These are phyloP conservation scores for Melanotaenia trifasciata DNA, from an alignment of 2,797 vertebrate species.

Conservation along the genomic window DNA sequence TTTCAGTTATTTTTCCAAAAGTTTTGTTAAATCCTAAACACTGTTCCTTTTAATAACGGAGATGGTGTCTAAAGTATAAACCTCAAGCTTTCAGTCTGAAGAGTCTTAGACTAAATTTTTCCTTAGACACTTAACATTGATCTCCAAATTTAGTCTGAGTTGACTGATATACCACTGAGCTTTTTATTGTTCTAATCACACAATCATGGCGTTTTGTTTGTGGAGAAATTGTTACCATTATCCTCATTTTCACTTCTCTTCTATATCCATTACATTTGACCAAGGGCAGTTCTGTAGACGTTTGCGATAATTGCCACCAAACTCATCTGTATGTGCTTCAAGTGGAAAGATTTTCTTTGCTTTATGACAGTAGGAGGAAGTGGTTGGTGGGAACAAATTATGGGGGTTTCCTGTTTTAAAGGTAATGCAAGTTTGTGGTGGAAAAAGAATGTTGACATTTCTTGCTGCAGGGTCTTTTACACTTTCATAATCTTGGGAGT, in stretches of 20 bases:
- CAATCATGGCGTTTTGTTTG: slow-evolving; percentile 2
- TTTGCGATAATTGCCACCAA: neutral
- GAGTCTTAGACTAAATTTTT: neutral
- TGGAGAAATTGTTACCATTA: neutral
- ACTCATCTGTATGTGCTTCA: slow-evolving; percentile 4
- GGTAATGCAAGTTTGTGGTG: slow-evolving; percentile 36
- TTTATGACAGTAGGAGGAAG: slow-evolving; percentile 41
- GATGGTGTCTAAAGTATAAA: neutral
- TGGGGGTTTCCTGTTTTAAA: slow-evolving; percentile 39
- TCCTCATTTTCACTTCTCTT: neutral
- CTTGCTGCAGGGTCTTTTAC: slow-evolving; percentile 16
- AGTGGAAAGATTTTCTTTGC: slow-evolving; percentile 17
- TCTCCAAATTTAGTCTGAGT: neutral
- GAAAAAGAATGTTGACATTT: neutral
- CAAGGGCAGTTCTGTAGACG: neutral
- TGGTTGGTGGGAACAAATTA: slow-evolving; percentile 15
- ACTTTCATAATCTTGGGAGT: neutral
- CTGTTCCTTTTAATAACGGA: neutral
- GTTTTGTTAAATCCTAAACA: neutral
- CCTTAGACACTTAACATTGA: neutral
- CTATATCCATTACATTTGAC: neutral
- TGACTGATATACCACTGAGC: slow-evolving; percentile 6
- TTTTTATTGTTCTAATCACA: neutral
- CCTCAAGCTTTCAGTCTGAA: neutral
- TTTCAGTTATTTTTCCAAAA: neutral